These are phyloP conservation scores for Microplitis demolitor DNA, from an alignment of 1,140 invertebrate genomes.

Conservation along the genomic window DNA sequence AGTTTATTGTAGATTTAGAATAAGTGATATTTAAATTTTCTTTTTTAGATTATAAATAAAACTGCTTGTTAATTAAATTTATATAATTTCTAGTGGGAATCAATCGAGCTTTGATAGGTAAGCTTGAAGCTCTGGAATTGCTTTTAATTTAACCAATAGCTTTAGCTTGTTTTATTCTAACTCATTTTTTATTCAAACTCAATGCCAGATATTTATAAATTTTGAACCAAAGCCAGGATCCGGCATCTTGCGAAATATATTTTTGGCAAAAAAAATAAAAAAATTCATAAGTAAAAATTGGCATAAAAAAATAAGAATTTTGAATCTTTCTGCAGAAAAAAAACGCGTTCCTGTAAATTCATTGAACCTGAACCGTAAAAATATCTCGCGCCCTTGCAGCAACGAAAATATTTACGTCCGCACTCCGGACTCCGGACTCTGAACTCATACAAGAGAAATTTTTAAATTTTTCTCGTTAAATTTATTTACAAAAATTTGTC, in stretches of 20 bases:
- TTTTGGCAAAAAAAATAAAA: too few species aligned
- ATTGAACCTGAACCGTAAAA: constrained; percentile 55
- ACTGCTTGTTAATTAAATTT: constrained; percentile 21
- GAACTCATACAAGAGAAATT: too few species aligned
- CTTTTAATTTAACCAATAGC: neutral
- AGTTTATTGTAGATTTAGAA: too few species aligned
- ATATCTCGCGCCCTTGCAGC: constrained; percentile 43
- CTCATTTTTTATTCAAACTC: neutral
- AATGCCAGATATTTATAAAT: constrained; percentile 5
- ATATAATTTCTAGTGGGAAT: constrained; percentile 53
- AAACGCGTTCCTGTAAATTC: constrained; percentile 46
- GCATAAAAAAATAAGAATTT: neutral
- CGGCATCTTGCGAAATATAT: too few species aligned
- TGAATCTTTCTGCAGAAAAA: neutral
- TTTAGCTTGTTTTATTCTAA: too few species aligned
- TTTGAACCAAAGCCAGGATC: neutral
- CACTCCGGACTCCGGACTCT: neutral
- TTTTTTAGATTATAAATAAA: constrained; percentile 10
- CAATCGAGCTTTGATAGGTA: constrained; percentile 52
- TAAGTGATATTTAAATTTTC: constrained; percentile 7
- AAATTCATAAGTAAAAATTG: too few species aligned
- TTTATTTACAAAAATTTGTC: too few species aligned
- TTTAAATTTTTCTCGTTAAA: too few species aligned
- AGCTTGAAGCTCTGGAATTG: constrained; percentile 33
- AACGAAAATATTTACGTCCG: constrained; percentile 20